These are phyloP conservation scores for Notospermus geniculatus DNA, from an alignment of 1,140 invertebrate genomes.

Conservation along the genomic window DNA sequence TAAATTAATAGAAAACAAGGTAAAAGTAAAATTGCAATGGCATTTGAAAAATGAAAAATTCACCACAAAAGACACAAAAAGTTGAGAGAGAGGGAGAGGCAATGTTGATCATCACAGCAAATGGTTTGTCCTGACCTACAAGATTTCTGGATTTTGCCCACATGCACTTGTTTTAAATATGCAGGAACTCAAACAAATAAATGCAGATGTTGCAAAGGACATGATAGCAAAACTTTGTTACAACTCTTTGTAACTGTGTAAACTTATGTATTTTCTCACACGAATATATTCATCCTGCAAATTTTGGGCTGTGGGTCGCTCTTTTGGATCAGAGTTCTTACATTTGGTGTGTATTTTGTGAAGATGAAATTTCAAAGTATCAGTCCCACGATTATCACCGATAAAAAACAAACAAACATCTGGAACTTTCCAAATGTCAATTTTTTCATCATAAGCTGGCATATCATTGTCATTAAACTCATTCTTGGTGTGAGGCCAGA, in stretches of 20 bases:
- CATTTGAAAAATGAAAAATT: no score
- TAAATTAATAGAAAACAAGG: no score
- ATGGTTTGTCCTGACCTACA: no score
- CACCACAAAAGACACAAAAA: no score
- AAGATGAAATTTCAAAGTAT: constrained; percentile 42
- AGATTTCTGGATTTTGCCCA: no score
- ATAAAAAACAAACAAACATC: constrained; percentile 59
- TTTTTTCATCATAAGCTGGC: constrained; percentile 60
- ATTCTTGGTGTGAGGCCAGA: constrained; percentile 46
- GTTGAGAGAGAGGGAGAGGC: no score
- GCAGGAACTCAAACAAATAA: no score
- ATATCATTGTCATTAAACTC: constrained; percentile 46
- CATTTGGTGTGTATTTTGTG: constrained; percentile 55
- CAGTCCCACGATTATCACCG: constrained; percentile 22
- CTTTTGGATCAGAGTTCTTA: constrained; percentile 37
- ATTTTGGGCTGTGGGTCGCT: constrained; percentile 48
- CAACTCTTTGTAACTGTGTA: constrained; percentile 3
- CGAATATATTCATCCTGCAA: constrained; percentile 32
- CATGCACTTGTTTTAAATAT: no score
- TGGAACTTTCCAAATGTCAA: constrained; percentile 62
- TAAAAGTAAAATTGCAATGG: no score
- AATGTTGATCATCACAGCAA: no score
- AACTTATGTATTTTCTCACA: not conserved
- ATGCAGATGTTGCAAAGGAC: no score
- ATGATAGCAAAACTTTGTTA: not conserved